phyloP scores from a whole-genome alignment of 2,797 vertebrate genomes.

The Bothrops alternatus region DNA sequence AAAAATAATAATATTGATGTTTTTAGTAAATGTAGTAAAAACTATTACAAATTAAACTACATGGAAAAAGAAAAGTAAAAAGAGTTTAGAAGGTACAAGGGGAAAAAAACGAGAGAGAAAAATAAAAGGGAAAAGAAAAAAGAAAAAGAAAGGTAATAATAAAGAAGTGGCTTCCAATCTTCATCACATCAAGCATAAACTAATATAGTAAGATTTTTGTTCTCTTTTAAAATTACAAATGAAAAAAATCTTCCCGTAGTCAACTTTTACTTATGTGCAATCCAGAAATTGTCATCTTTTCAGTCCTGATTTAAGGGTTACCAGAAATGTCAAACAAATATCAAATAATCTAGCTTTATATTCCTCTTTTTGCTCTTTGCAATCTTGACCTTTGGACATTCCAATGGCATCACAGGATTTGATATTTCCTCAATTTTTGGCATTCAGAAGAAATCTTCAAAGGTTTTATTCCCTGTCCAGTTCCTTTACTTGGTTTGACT shows the following conservation, averaged over 20 bases:
- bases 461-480: background rate
- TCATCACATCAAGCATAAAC: background rate
- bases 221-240: background rate
- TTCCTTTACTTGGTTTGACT: background rate
- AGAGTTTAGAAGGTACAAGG: background rate
- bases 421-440: background rate
- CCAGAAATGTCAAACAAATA: background rate
- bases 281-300: background rate
- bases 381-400: background rate
- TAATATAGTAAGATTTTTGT: background rate
- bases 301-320: background rate
- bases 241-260: background rate
- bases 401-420: background rate
- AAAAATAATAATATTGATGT: background rate
- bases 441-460: background rate
- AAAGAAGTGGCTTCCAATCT: background rate
- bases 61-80: background rate
- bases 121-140: background rate
- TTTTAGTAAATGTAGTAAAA: background rate
- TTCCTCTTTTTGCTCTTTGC: background rate
- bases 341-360: background rate
- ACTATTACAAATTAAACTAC: background rate
- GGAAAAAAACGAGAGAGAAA: background rate
- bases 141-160: background rate
- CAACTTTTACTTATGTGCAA: background rate